These are phyloP conservation scores for Cacatua alba DNA, from an alignment of 2,113 vertebrate genomes.

Conservation along the genomic window DNA sequence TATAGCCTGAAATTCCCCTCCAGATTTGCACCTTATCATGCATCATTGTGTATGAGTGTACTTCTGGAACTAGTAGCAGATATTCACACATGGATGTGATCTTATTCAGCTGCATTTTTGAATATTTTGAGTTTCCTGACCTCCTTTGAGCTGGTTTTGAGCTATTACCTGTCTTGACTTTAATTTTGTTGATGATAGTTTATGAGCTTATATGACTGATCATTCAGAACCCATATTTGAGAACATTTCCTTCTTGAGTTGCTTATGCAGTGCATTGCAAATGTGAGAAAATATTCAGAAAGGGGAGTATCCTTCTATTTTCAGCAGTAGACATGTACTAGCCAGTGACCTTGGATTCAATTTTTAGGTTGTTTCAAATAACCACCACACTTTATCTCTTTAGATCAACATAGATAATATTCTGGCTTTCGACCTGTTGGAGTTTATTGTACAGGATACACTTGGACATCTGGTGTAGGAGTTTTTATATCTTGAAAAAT, in stretches of 20 bases:
- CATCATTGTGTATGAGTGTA: not conserved
- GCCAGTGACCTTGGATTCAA: fast-evolving
- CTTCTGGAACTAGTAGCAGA: not conserved
- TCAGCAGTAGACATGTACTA: not conserved
- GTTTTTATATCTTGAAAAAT: not conserved
- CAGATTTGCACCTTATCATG: not conserved
- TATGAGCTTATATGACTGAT: not conserved
- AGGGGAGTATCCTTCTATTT: not conserved
- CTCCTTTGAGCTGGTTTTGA: not conserved
- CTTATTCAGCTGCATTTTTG: not conserved
- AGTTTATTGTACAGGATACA: not conserved
- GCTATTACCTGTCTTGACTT: not conserved
- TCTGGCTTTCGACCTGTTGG: not conserved
- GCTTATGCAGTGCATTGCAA: not conserved
- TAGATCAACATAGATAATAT: not conserved
- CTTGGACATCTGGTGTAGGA: not conserved
- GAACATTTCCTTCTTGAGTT: not conserved
- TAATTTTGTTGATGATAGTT: not conserved
- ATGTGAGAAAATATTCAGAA: not conserved
- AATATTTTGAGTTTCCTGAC: not conserved
- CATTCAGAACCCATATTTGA: not conserved
- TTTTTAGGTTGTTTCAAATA: not conserved
- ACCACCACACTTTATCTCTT: not conserved
- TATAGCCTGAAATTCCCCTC: not conserved
- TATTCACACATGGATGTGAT: not conserved